A percentile compares a stretch with the other conserved stretches of the same genome.
These are phyloP conservation scores for Piscicola geometra DNA, from an alignment of 2,888 invertebrate genomes.

Conservation along the genomic window DNA sequence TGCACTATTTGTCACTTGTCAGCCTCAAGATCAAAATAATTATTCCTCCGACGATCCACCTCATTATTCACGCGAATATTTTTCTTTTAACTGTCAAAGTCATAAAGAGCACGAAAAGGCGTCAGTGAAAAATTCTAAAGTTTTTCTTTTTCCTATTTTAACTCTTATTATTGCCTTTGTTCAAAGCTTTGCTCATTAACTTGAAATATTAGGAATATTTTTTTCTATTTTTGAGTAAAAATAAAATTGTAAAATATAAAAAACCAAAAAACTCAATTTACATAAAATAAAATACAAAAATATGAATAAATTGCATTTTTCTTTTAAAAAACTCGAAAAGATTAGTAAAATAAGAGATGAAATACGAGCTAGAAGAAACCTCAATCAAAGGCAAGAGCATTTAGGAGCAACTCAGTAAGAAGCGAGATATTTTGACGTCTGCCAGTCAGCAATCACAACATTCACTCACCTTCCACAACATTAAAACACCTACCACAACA, in stretches of 20 bases:
- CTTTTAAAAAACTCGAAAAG: too few relatives aligned
- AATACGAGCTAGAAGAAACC: too few relatives aligned
- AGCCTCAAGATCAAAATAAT: background rate
- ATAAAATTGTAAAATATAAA: too few relatives aligned
- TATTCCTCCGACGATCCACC: background rate
- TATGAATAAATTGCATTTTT: too few relatives aligned
- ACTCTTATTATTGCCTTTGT: too few relatives aligned
- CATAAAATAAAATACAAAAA: too few relatives aligned
- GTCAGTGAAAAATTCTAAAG: background rate
- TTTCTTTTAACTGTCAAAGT: constrained; percentile 9
- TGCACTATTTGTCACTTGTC: constrained; percentile 11
- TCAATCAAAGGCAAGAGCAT: too few relatives aligned
- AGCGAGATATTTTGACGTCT: background rate
- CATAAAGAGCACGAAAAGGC: background rate
- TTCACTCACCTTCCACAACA: constrained; percentile 1
- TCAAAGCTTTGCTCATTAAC: too few relatives aligned
- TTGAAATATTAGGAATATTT: too few relatives aligned
- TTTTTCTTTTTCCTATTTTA: background rate
- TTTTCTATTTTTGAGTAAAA: too few relatives aligned
- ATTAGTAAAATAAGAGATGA: too few relatives aligned
- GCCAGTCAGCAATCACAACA: background rate
- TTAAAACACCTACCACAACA: background rate
- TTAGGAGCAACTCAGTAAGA: background rate
- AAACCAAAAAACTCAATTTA: too few relatives aligned
- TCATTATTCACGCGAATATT: constrained; percentile 6